A percentile compares a stretch with the other conserved stretches of the same genome.
phyloP scores from a whole-genome alignment of 2,113 vertebrate genomes.

The Piprites chloris region DNA sequence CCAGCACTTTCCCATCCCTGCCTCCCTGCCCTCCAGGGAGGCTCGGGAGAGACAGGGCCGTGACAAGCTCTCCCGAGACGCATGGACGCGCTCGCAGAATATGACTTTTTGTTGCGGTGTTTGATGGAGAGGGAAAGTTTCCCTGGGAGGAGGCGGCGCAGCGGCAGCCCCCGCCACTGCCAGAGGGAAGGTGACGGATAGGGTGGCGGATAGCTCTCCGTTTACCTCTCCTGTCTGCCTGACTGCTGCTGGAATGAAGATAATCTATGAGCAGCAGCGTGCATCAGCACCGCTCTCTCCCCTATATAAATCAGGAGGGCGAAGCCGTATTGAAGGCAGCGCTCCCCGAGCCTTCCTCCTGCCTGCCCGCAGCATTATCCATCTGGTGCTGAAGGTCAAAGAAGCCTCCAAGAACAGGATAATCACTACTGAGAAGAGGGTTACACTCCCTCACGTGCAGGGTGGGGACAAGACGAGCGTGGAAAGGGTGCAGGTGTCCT shows the following conservation, averaged over 20 bases:
- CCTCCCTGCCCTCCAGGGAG: neutral
- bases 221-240: slow-evolving; percentile 23
- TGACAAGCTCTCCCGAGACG: neutral
- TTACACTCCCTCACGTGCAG: neutral
- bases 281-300: neutral
- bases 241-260: slow-evolving; percentile 42
- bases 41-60: neutral
- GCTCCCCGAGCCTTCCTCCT: neutral
- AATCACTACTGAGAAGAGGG: neutral
- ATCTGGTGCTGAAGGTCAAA: slow-evolving; percentile 59
- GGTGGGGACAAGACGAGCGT: neutral
- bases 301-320: slow-evolving; percentile 42
- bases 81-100: neutral
- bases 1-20: neutral
- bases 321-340: slow-evolving; percentile 22
- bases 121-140: slow-evolving; percentile 59
- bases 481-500: neutral
- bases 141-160: neutral
- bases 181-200: slow-evolving; percentile 33
- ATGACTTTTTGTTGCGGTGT: neutral
- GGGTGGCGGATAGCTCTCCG: neutral
- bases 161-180: neutral
- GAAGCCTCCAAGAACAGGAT: neutral
- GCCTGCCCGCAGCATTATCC: neutral
- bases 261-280: slow-evolving; percentile 48